Percentiles rank a stretch among this genome's conserved stretches.
These are phyloP conservation scores for Stomorhina lunata DNA, from an alignment of 2,888 invertebrate genomes.

Conservation along the genomic window DNA sequence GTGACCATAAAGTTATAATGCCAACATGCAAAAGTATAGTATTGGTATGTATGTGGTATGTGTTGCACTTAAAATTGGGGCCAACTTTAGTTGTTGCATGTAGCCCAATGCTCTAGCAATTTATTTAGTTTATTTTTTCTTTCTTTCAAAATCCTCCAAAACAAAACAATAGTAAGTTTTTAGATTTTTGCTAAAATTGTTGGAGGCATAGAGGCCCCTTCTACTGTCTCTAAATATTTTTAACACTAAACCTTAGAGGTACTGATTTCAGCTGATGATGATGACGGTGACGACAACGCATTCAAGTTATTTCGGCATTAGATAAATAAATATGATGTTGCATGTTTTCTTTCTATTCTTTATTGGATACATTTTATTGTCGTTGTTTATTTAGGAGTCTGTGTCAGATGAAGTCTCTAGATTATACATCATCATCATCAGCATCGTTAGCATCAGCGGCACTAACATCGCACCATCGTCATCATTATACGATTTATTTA, in stretches of 20 bases:
- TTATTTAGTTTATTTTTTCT: not conserved
- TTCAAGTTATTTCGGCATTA: conserved; percentile 60
- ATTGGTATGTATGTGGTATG: conserved; percentile 54
- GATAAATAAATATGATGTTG: conserved; percentile 63
- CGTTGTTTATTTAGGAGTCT: conserved; percentile 38
- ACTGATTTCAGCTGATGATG: conserved; percentile 11
- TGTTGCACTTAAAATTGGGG: conserved; percentile 58
- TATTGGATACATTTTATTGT: conserved; percentile 12
- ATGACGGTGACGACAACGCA: conserved; percentile 37
- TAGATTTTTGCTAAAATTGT: conserved; percentile 17
- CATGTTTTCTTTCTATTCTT: conserved; percentile 46
- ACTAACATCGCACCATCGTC: not conserved
- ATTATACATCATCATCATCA: conserved; percentile 43
- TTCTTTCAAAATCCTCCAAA: not conserved
- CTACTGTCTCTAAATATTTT: conserved; percentile 2
- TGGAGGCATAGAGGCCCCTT: not conserved
- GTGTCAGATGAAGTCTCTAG: conserved; percentile 36
- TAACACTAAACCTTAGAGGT: conserved; percentile 33
- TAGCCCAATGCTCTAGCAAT: not conserved
- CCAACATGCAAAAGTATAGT: not conserved
- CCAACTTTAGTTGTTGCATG: conserved; percentile 50
- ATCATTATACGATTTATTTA: conserved; percentile 35
- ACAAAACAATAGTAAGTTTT: conserved; percentile 38
- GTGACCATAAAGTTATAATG: conserved; percentile 54
- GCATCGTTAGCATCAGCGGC: not conserved